Evolutionary conservation across 2,113 vertebrate genomes (phyloP), one percentile per base, ranked within the genome.

Genomic region (Cyprinodon variegatus): DNA sequence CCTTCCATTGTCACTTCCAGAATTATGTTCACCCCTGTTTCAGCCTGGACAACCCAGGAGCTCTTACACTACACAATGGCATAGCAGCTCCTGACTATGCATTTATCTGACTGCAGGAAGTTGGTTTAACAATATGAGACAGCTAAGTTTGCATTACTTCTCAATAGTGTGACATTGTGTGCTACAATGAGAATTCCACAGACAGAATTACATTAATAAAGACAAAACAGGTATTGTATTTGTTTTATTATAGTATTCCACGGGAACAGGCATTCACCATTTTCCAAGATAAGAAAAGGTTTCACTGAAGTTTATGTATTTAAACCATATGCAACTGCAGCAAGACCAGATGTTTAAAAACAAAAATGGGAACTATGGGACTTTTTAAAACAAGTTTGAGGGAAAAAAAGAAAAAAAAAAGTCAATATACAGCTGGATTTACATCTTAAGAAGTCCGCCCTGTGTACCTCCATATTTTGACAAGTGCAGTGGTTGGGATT

Each of bases 21-120:
- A 93, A 93, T 43, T 94, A 94, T 0, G 95, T 97, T 13, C 95
- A 96, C 0, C 97, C 98, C 40, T 99, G 97, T 83, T 98, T 99
- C 81, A 95, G 96, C 62, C 62, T 99, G 78, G 97, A 97, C 88
- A 96, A 95, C 66, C 94, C 96, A 0, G 97, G 97, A 20, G 84
- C 75, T 1, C 92, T 99, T 5, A 95, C 76, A 61, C 92, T 99
- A 53, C 88, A 59, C 61, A 96, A 94, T 2, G 91, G 94, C 64
- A 94, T 96, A 4, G 62, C 91, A 1, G 62, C 90, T 11, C 97
- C 97, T 0, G 63, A 78, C 0, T 93, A 93, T 5, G 13, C 69
- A 0, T 84, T 90, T 41, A 74, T 90, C 64, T 83, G 74, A 84
- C 38, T 63, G 38, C 61, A 53, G n/a, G 22, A 10, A 38, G 37